phyloP scores from a whole-genome alignment of 64 coral and sea anemone species.

The Montipora capricornis region DNA sequence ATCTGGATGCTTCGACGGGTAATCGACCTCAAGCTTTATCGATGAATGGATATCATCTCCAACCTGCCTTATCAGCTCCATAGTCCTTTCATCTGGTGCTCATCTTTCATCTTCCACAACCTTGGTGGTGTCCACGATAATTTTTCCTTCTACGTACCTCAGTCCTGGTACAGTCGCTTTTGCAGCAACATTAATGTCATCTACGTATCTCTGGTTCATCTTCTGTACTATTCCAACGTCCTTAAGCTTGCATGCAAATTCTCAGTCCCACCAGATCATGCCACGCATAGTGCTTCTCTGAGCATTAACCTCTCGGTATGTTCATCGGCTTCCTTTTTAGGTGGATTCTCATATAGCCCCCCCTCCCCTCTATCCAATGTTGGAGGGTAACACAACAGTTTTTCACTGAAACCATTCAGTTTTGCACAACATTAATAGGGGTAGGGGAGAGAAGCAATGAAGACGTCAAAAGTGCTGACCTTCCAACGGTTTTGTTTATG shows the following conservation, averaged over 20 bases:
- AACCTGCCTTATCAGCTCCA: slow-evolving; percentile 28
- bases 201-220: slow-evolving; percentile 34
- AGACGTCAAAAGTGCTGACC: too few species aligned
- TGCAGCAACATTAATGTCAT: slow-evolving; percentile 40
- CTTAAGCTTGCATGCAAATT: slow-evolving; percentile 37
- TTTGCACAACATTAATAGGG: too few species aligned
- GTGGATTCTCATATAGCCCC: too few species aligned
- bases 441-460: too few species aligned
- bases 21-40: slow-evolving; percentile 7
- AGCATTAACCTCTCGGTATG: slow-evolving; percentile 35
- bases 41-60: neutral
- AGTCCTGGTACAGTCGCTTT: slow-evolving; percentile 52
- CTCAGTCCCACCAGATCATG: slow-evolving; percentile 61
- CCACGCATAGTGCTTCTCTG: neutral
- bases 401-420: too few species aligned
- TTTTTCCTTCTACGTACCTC: slow-evolving; percentile 45
- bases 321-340: neutral
- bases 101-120: slow-evolving; percentile 32
- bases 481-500: too few species aligned
- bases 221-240: neutral
- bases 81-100: slow-evolving; percentile 58
- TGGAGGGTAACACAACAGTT: too few species aligned
- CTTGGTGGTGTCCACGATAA: slow-evolving; percentile 19
- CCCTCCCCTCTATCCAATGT: too few species aligned
- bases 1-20: too few species aligned